phyloP scores from a whole-genome alignment of 2,113 vertebrate species.

The Cynoglossus semilaevis region DNA sequence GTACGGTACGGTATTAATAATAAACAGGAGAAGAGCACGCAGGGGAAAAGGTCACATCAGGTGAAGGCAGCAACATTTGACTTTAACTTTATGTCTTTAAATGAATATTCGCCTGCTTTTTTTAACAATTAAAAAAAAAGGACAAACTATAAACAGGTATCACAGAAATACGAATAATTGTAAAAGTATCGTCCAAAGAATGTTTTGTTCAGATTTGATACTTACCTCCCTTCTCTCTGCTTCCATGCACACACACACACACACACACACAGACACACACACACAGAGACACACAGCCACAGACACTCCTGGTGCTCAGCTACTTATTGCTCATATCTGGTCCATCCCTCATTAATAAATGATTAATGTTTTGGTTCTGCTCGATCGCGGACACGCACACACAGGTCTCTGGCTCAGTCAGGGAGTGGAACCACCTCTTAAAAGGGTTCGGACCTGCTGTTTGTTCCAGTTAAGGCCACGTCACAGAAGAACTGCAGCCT shows the following conservation, averaged over 20 bases:
- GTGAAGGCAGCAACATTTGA: constrained; percentile 18
- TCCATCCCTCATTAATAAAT: constrained; percentile 39
- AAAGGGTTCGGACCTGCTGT: constrained; percentile 65
- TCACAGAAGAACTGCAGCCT: constrained; percentile 58
- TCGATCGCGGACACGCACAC: constrained; percentile 22
- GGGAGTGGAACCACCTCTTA: constrained; percentile 66
- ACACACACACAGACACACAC: constrained; percentile 5
- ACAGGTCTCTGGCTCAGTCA: constrained; percentile 37
- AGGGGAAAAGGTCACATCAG: no score
- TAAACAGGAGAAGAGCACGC: no score
- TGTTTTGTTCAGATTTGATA: constrained; percentile 2
- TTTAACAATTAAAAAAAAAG: neutral
- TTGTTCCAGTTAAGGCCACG: constrained; percentile 69
- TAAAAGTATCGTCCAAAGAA: constrained; percentile 17
- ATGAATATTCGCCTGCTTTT: no score
- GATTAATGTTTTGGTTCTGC: constrained; percentile 30
- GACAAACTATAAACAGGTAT: neutral
- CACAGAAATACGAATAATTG: neutral
- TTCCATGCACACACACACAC: constrained; percentile 12
- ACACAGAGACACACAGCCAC: neutral
- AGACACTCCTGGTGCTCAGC: constrained; percentile 5
- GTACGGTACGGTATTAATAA: no score
- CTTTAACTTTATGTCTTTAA: neutral
- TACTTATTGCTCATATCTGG: constrained; percentile 29
- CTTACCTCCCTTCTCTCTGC: constrained; percentile 32